These are phyloP conservation scores for Echeneis naucrates DNA, from an alignment of 2,797 vertebrate species.

Conservation along the genomic window DNA sequence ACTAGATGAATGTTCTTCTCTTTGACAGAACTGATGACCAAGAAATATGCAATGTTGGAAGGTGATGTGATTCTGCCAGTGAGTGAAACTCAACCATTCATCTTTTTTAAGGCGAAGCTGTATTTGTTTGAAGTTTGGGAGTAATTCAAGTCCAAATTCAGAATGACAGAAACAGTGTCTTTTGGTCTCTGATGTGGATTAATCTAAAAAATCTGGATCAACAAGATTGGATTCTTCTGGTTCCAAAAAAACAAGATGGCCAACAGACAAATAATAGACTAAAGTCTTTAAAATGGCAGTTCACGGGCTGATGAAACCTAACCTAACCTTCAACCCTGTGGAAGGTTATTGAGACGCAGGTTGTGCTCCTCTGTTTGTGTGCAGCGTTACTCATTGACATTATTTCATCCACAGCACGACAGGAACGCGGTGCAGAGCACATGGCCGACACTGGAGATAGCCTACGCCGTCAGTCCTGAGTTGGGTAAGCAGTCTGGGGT, in stretches of 20 bases:
- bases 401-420: slow-evolving; percentile 29
- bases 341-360: too few species aligned
- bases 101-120: not conserved
- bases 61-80: slow-evolving; percentile 62
- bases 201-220: too few species aligned
- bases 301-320: too few species aligned
- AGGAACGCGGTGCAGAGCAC: slow-evolving; percentile 30
- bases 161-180: too few species aligned
- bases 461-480: slow-evolving; percentile 50
- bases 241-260: too few species aligned
- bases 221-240: too few species aligned
- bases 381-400: not conserved
- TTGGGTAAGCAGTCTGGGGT: slow-evolving; percentile 43
- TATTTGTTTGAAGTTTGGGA: not conserved
- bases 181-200: too few species aligned
- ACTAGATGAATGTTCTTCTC: not conserved
- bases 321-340: too few species aligned
- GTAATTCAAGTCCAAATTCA: not conserved
- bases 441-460: slow-evolving; percentile 54
- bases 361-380: too few species aligned
- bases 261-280: too few species aligned
- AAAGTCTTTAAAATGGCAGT: too few species aligned
- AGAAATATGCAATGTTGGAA: rapidly evolving
- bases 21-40: slow-evolving; percentile 42
- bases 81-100: slow-evolving; percentile 15